Evolutionary conservation across 2,797 vertebrate genomes (phyloP).

Genomic region (Cottoperca gobio): DNA sequence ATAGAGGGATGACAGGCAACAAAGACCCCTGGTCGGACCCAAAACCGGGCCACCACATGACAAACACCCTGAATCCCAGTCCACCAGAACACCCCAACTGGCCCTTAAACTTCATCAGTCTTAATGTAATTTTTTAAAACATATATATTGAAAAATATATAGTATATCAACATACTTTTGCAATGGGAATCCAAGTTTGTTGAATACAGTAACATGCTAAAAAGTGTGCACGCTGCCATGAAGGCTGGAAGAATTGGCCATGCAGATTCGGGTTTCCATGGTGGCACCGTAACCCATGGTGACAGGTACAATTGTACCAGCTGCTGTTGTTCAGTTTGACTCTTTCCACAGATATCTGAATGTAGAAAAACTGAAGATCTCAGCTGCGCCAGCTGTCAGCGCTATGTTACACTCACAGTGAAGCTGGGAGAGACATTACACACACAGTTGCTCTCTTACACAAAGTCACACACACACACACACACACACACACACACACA

Average conservation of each 20-base stretch:
- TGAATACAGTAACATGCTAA: neutral
- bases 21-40: neutral
- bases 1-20: neutral
- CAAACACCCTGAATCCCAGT: neutral
- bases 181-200: neutral
- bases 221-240: neutral
- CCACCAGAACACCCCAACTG: neutral
- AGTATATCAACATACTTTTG: neutral
- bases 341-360: constrained; percentile 66
- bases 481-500: constrained; percentile 3
- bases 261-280: constrained; percentile 43
- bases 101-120: neutral
- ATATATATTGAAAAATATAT: neutral
- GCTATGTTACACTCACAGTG: constrained; percentile 49
- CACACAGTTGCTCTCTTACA: constrained; percentile 41
- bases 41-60: neutral
- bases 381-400: constrained; percentile 69
- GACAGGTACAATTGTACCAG: constrained; percentile 51
- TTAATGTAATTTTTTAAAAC: neutral
- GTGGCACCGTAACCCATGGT: constrained; percentile 54
- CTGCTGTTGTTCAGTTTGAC: constrained; percentile 62
- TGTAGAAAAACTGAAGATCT: constrained; percentile 54
- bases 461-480: constrained; percentile 21
- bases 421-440: constrained; percentile 52
- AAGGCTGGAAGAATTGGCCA: constrained; percentile 10